Base-by-base conservation (phyloP, 2,797 vertebrate genomes). In the Rhodeus uyekii region DNA sequence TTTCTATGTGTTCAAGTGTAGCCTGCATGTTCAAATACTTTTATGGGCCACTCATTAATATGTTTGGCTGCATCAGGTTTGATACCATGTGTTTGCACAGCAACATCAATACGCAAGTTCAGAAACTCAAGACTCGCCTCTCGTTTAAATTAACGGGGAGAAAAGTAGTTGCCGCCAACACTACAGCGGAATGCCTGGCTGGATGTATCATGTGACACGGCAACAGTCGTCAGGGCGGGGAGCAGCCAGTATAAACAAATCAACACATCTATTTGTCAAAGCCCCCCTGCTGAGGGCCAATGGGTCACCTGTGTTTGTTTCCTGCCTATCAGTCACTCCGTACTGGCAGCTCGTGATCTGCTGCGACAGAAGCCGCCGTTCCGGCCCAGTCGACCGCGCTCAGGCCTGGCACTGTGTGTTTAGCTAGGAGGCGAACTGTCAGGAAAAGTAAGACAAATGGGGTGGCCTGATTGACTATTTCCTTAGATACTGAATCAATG, bases 401-500 rank as follows among this genome's bases (percentile, higher is more conserved):
- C 88, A 74, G 84, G 86, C 89, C 87, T 94, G 93, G 90, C 92
- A 93, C 91, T 93, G 91, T 92, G 94, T 95, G 90, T 96, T 96
- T 96, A 94, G 90, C 89, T 91, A 92, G 93, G 93, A 94, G 93
- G 93, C 86, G 90, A 90, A 91, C 92, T 96, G 94, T 96, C 95
- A 95, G 93, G 92, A 93, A 96, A 96, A 98, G 95, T 95, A 96
- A 97, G 96, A 97, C 93, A 93, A 95, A 97, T 96, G 96, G 90
- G 92, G 92, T 93, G 91, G 92, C 93, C 94, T 95, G 92, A 95
- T 94, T 93, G 96, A 96, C 96, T 95, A 96, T 94, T 96, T 96
- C 95, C 95, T 96, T 93, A 96, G 94, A 95, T 95, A 94, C 94
- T 93, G 93, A 96, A 97, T 96, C 96, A 97, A 95, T 95, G 95